A percentile compares a stretch with the other conserved stretches of the same genome.
These are phyloP conservation scores for Drosophila azteca DNA, from an alignment of 1,140 invertebrate genomes.

Conservation along the genomic window DNA sequence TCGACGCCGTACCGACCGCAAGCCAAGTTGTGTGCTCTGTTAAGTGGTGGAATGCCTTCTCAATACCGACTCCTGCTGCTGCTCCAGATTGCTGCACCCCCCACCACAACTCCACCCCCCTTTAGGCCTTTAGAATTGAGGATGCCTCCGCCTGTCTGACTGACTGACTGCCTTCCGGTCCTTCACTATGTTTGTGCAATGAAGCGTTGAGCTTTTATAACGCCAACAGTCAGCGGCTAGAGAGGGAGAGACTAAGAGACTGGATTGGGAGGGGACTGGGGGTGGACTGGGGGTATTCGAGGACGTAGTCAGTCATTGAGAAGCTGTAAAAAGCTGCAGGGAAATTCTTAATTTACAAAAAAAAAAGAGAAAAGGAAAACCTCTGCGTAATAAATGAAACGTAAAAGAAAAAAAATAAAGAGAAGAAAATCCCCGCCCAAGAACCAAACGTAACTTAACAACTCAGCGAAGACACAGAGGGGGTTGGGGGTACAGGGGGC, in stretches of 20 bases:
- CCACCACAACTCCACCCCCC: neutral
- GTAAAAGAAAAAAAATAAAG: slow-evolving; percentile 62
- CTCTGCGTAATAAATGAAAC: slow-evolving; percentile 73
- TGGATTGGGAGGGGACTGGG: slow-evolving; percentile 15
- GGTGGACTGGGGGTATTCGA: too few relatives aligned
- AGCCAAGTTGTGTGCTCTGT: slow-evolving; percentile 67
- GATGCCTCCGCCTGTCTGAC: slow-evolving; percentile 17
- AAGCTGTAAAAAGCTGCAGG: slow-evolving; percentile 68
- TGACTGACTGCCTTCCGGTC: slow-evolving; percentile 50
- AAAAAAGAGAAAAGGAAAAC: slow-evolving; percentile 47
- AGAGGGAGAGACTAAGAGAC: slow-evolving; percentile 53
- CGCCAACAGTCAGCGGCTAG: slow-evolving; percentile 68
- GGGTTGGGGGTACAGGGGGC: neutral
- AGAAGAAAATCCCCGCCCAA: too few relatives aligned
- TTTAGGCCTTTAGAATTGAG: slow-evolving; percentile 65
- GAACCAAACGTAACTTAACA: slow-evolving; percentile 58
- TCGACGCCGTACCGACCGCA: slow-evolving; percentile 49
- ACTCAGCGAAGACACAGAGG: slow-evolving; percentile 26
- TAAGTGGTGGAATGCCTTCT: slow-evolving; percentile 52
- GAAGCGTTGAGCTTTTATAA: slow-evolving; percentile 78
- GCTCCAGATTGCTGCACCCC: slow-evolving; percentile 1
- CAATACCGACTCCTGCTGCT: neutral
- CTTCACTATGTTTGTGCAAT: slow-evolving; percentile 76
- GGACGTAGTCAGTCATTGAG: slow-evolving; percentile 57
- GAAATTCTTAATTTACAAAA: slow-evolving; percentile 76